Evolutionary conservation across 2,888 invertebrate genomes (phyloP).

Genomic region (Mycogona germanica): DNA sequence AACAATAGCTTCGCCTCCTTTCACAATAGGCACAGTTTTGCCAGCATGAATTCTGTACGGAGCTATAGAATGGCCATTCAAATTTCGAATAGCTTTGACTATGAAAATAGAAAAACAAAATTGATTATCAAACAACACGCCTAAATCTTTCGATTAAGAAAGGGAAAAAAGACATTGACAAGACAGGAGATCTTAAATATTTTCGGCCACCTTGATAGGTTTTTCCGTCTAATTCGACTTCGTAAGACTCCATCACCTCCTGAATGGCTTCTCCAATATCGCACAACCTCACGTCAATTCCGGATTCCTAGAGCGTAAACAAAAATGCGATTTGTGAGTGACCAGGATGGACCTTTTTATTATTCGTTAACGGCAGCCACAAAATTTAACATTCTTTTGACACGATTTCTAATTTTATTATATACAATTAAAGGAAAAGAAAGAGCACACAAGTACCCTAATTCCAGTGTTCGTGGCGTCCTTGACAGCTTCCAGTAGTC

Average conservation of each 20-base stretch:
- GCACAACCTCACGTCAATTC: slow-evolving; percentile 94
- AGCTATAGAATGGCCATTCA: slow-evolving; percentile 98
- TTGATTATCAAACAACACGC: background rate
- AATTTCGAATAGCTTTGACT: slow-evolving; percentile 91
- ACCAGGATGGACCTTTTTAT: too few species aligned
- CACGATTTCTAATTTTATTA: too few species aligned
- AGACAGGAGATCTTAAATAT: background rate
- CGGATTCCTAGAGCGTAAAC: slow-evolving; percentile 48
- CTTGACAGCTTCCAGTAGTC: slow-evolving; percentile 83
- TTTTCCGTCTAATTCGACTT: slow-evolving; percentile 93
- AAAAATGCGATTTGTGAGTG: background rate
- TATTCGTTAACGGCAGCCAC: too few species aligned
- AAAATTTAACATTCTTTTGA: too few species aligned
- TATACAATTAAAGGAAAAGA: too few species aligned
- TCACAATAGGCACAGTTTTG: slow-evolving; percentile 98
- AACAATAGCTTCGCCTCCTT: slow-evolving; percentile 90
- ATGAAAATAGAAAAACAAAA: too few species aligned
- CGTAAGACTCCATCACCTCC: slow-evolving; percentile 99
- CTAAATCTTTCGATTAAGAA: background rate
- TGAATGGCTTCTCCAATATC: slow-evolving; percentile 94
- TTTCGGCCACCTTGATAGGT: slow-evolving; percentile 56
- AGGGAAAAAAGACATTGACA: too few species aligned
- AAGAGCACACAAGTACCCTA: slow-evolving; percentile 38
- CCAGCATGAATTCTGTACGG: slow-evolving; percentile 89
- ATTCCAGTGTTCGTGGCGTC: slow-evolving; percentile 99